Evolutionary conservation across 1,140 invertebrate species (phyloP).

Genomic region (Acyrthosiphon pisum): DNA sequence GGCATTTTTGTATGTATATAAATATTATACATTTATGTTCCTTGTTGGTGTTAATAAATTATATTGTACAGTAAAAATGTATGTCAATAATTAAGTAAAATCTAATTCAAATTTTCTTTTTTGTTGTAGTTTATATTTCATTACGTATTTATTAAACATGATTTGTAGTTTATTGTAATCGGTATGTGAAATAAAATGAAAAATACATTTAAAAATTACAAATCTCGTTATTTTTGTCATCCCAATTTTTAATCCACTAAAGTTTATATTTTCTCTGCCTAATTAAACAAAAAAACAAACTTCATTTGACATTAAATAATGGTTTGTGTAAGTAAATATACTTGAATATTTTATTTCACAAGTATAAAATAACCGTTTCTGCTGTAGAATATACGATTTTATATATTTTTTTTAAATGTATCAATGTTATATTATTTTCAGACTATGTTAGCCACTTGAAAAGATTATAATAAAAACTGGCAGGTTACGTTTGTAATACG

Average conservation of each 20-base stretch:
- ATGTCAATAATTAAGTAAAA: constrained; percentile 38
- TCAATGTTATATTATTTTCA: neutral
- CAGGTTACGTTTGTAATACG: neutral
- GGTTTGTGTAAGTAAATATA: neutral
- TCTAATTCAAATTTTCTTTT: constrained; percentile 30
- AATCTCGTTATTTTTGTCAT: neutral
- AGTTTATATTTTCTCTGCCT: neutral
- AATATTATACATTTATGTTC: constrained; percentile 1
- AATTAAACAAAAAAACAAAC: neutral
- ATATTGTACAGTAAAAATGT: constrained; percentile 40
- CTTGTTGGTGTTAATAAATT: constrained; percentile 40
- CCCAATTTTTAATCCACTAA: neutral
- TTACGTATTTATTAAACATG: constrained; percentile 44
- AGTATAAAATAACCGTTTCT: neutral
- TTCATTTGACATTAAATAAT: neutral
- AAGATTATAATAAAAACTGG: neutral
- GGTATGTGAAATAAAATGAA: constrained; percentile 32
- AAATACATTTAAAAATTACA: neutral
- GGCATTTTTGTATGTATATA: neutral
- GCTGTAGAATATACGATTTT: neutral
- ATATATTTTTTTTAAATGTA: neutral
- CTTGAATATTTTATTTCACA: neutral
- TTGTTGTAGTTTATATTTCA: constrained; percentile 47
- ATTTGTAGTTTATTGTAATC: constrained; percentile 50
- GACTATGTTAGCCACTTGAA: neutral